Base-by-base conservation (phyloP, 1,140 invertebrate genomes). In the Paralvinella palmiformis region DNA sequence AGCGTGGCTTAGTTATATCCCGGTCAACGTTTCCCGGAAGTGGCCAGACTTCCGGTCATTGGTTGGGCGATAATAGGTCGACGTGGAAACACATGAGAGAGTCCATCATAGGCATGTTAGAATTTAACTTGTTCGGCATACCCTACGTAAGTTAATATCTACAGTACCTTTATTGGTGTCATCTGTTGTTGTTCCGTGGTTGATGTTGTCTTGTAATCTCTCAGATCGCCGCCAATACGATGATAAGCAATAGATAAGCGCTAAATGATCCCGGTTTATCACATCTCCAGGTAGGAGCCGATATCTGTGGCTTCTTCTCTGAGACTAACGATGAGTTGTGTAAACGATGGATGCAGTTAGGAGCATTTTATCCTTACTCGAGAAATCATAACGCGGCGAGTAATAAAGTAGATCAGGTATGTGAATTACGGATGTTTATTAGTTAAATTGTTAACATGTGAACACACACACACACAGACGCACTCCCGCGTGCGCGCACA, bases 241-340 rank as follows among this genome's bases (percentile, higher is more conserved):
- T n/a, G n/a, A n/a, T n/a, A n/a, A n/a, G n/a, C n/a, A n/a, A n/a
- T n/a, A n/a, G n/a, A 62, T 29, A 1, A 53, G 20, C 5, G 27
- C 7, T 31, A 5, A 27, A 15, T 52, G 7, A 2, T 22, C 4
- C n/a, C 53, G 27, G n/a, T 10, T 27, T 53, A 6, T 36, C 29
- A 17, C 15, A 32, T 5, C 17, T 62, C 29, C 17, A 59, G 35
- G 57, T 64, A 76, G 92, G 92, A 1, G 88, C 91, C 2, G 91
- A 95, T 78, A 93, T 95, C 68, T 95, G 92, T 81, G 92, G 92
- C 1, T 94, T 93, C 79, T 85, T 85, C 71, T 86, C 86, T 2
- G 87, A 91, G 73, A 88, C 91, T 1, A 91, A 89, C 0, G 73
- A 74, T 36, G 81, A 84, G 61, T 70, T 85, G 48, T 85, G 84